These are phyloP conservation scores for Riparia riparia DNA, from an alignment of 2,113 vertebrate genomes.

Conservation along the genomic window DNA sequence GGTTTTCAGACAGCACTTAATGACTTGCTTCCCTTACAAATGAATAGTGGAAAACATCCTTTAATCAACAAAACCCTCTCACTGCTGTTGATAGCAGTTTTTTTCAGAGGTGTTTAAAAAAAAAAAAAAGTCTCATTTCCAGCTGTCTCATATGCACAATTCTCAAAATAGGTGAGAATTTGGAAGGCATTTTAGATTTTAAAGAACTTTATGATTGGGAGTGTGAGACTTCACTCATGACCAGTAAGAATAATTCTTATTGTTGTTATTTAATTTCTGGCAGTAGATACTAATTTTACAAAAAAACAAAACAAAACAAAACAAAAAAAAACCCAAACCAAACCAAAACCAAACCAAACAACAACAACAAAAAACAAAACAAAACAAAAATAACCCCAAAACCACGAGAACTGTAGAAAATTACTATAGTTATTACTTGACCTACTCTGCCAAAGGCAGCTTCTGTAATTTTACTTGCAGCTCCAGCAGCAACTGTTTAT, in stretches of 20 bases:
- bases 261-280: background rate
- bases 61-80: conserved; percentile 2
- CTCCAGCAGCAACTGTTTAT: background rate
- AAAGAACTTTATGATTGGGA: background rate
- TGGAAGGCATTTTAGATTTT: background rate
- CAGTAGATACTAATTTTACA: background rate
- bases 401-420: background rate
- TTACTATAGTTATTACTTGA: background rate
- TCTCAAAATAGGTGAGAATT: conserved; percentile 20
- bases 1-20: background rate
- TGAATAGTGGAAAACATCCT: background rate
- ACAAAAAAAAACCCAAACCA: background rate
- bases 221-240: background rate
- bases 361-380: background rate
- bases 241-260: background rate
- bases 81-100: background rate
- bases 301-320: background rate
- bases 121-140: background rate
- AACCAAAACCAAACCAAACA: background rate
- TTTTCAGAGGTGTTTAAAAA: background rate
- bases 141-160: background rate
- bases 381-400: no score
- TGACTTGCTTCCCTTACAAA: conserved; percentile 4
- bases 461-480: background rate
- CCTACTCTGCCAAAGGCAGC: background rate